Percentiles rank a stretch among this genome's conserved stretches.
Conservation (phyloP, 2,888 invertebrate species). For the Eupithecia centaureata region DNA sequence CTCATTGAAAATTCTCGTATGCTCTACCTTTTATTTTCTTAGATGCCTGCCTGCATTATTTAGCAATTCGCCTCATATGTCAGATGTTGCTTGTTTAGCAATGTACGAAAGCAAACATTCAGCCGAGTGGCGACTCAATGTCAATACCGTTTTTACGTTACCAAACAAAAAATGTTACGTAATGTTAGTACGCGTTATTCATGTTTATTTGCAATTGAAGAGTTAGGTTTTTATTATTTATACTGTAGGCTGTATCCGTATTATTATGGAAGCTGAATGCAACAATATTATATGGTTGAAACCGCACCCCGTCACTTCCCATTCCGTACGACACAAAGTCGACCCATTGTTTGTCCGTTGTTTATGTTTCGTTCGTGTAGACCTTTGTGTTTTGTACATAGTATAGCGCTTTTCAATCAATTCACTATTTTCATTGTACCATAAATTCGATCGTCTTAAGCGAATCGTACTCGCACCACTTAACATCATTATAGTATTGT, state of each 20-base stretch:
- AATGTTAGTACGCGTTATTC: conserved; percentile 30
- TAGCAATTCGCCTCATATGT: conserved; percentile 57
- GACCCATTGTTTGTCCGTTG: conserved; percentile 75
- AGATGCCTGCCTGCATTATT: conserved; percentile 53
- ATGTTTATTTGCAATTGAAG: conserved; percentile 38
- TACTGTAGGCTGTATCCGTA: conserved; percentile 26
- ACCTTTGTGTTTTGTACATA: conserved; percentile 32
- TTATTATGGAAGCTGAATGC: conserved; percentile 29
- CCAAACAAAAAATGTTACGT: conserved; percentile 48
- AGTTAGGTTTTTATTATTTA: conserved; percentile 24
- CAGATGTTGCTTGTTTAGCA: conserved; percentile 59
- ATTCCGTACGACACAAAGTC: conserved; percentile 74
- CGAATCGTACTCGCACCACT: conserved; percentile 47
- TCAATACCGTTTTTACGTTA: conserved; percentile 51
- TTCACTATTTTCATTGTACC: conserved; percentile 52
- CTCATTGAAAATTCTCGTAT: conserved; percentile 48
- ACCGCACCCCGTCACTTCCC: conserved; percentile 56
- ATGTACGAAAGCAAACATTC: conserved; percentile 57
- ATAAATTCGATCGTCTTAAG: conserved; percentile 49
- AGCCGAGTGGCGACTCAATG: conserved; percentile 55
- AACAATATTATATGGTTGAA: conserved; percentile 35
- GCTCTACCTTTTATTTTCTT: conserved; percentile 53
- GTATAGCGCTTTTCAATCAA: conserved; percentile 44
- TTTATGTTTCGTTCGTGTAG: conserved; percentile 51
- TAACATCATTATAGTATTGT: conserved; percentile 49